Conservation (phyloP, 2,113 vertebrate genomes). For the Pangasianodon gigas region DNA sequence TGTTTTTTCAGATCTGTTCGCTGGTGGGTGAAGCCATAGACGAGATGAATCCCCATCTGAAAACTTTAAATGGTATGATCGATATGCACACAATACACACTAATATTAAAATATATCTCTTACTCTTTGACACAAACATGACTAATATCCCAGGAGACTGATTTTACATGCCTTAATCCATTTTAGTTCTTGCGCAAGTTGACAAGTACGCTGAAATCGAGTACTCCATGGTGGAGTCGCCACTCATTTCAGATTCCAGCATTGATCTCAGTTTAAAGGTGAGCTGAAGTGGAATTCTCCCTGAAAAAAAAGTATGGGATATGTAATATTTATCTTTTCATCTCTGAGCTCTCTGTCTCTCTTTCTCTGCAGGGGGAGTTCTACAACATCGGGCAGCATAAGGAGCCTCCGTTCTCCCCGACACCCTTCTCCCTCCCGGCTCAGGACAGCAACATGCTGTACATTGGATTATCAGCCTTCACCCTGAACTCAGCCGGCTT, state of each 20-base stretch:
- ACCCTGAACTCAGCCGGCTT: slow-evolving; percentile 72
- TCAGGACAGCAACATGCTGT: slow-evolving; percentile 69
- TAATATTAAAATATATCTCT: not conserved
- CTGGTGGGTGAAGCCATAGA: slow-evolving; percentile 62
- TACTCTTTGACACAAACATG: not conserved
- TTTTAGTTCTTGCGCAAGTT: slow-evolving; percentile 71
- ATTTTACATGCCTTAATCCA: not conserved
- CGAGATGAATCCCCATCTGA: slow-evolving; percentile 68
- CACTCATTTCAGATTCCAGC: slow-evolving; percentile 57
- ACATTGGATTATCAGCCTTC: slow-evolving; percentile 72
- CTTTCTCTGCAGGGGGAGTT: slow-evolving; percentile 70
- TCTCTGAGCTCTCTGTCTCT: not conserved
- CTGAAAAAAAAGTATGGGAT: not conserved
- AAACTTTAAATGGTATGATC: slow-evolving; percentile 73
- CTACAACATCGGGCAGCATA: slow-evolving; percentile 73
- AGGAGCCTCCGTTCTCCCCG: slow-evolving; percentile 71
- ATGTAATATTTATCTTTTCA: not conserved
- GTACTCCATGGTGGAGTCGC: slow-evolving; percentile 72
- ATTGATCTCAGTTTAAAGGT: slow-evolving; percentile 73
- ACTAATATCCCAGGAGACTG: not conserved
- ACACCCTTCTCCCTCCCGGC: slow-evolving; percentile 61
- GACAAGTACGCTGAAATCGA: slow-evolving; percentile 76
- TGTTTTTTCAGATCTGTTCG: slow-evolving; percentile 72
- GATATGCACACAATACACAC: not conserved
- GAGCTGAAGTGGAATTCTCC: not conserved